Evolutionary conservation across 64 coral and sea anemone species (phyloP).

Genomic region (Dendrophyllia cribrosa): DNA sequence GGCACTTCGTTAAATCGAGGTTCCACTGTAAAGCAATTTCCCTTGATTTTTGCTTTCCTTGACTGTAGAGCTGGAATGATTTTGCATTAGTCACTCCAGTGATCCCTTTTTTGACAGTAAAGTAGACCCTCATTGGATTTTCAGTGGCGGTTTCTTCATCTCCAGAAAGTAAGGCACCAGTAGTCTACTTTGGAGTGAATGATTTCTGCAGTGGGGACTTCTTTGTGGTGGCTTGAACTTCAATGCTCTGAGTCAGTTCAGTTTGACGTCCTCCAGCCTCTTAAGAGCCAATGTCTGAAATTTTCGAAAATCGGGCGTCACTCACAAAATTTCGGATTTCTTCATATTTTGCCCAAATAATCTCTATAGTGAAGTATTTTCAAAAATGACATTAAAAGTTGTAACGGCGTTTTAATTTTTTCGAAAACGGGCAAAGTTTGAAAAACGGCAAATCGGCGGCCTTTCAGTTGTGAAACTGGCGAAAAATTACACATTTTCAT

Average conservation of each 20-base stretch:
- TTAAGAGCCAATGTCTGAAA: no score
- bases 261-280: conserved; percentile 49
- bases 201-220: conserved; percentile 33
- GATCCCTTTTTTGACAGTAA: conserved; percentile 31
- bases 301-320: no score
- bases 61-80: conserved; percentile 32
- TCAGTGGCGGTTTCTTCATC: conserved; percentile 20
- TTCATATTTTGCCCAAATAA: no score
- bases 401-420: no score
- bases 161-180: conserved; percentile 47
- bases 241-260: conserved; percentile 20
- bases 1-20: no score
- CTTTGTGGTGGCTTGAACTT: conserved; percentile 20
- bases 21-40: conserved; percentile 59
- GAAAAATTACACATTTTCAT: no score
- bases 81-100: conserved; percentile 60
- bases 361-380: no score
- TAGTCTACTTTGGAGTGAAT: conserved; percentile 12
- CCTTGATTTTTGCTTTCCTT: conserved; percentile 66
- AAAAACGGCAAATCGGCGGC: no score
- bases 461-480: no score
- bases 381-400: no score
- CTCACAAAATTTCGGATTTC: no score
- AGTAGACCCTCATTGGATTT: conserved; percentile 5
- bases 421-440: no score